Conservation (phyloP, 2,113 vertebrate species). For the Neolamprologus fasciatus region DNA sequence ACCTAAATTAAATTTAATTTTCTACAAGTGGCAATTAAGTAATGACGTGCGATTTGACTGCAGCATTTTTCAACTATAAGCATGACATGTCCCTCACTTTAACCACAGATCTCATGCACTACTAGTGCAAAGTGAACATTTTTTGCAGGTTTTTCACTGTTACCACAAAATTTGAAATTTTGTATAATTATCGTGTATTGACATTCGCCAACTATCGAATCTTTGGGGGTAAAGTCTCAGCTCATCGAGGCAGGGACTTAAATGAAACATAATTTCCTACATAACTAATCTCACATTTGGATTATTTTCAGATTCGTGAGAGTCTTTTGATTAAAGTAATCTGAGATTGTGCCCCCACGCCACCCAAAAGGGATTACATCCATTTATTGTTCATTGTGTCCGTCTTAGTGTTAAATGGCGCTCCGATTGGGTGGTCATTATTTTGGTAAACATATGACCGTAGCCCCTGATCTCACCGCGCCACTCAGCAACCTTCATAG, state of each 20-base stretch:
- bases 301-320: neutral
- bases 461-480: neutral
- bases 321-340: slow-evolving; percentile 30
- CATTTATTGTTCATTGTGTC: slow-evolving; percentile 36
- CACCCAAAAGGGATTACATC: slow-evolving; percentile 40
- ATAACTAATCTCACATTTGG: slow-evolving; percentile 6
- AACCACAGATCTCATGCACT: neutral
- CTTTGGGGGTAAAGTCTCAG: neutral
- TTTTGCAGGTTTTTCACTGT: neutral
- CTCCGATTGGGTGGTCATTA: slow-evolving; percentile 48
- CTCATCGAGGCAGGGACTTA: neutral
- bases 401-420: slow-evolving; percentile 5
- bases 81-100: rapidly evolving
- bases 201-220: neutral
- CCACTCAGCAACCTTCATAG: neutral
- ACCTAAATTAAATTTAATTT: neutral
- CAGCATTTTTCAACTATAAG: neutral
- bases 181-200: neutral
- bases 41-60: neutral
- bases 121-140: neutral
- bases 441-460: slow-evolving; percentile 12
- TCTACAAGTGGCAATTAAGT: neutral
- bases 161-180: neutral
- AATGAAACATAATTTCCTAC: neutral
- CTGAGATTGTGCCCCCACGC: neutral